Evolutionary conservation across 1,140 invertebrate species (phyloP).

Genomic region (Orussus abietinus): DNA sequence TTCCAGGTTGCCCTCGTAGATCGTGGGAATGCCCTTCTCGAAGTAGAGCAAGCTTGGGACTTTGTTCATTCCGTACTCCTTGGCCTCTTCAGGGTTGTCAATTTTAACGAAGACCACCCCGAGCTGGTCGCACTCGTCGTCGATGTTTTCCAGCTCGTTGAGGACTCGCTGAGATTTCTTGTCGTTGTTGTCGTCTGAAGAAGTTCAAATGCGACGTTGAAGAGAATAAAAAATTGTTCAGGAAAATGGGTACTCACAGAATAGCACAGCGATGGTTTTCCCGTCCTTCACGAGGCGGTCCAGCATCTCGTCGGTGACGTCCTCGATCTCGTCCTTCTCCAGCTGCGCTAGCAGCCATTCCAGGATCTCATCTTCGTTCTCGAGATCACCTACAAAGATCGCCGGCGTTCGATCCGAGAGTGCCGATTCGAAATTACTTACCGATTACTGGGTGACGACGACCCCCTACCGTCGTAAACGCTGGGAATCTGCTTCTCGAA

Average conservation of each 20-base stretch:
- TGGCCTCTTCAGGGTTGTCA: conserved; percentile 83
- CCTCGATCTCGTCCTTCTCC: conserved; percentile 91
- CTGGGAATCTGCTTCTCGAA: conserved; percentile 92
- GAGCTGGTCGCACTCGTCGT: conserved; percentile 86
- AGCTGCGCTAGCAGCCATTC: conserved; percentile 83
- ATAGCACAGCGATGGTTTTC: conserved; percentile 84
- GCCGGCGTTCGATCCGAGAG: not conserved
- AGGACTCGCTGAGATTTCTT: conserved; percentile 81
- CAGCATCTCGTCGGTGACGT: conserved; percentile 91
- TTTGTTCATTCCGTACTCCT: conserved; percentile 87
- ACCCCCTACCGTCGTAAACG: conserved; percentile 74
- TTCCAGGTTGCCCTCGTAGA: conserved; percentile 87
- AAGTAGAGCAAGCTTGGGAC: conserved; percentile 84
- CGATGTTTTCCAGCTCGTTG: conserved; percentile 89
- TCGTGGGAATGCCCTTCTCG: conserved; percentile 83
- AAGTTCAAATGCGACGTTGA: no score
- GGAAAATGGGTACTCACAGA: conserved; percentile 69
- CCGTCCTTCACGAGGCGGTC: conserved; percentile 84
- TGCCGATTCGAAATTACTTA: not conserved
- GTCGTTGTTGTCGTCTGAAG: conserved; percentile 85
- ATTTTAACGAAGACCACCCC: conserved; percentile 90
- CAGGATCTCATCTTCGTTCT: conserved; percentile 86
- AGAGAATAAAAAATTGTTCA: no score
- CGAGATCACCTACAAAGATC: conserved; percentile 69
- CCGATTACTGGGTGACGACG: not conserved